Conservation (phyloP, 2,888 invertebrate species). For the Nymphalis urticae region DNA sequence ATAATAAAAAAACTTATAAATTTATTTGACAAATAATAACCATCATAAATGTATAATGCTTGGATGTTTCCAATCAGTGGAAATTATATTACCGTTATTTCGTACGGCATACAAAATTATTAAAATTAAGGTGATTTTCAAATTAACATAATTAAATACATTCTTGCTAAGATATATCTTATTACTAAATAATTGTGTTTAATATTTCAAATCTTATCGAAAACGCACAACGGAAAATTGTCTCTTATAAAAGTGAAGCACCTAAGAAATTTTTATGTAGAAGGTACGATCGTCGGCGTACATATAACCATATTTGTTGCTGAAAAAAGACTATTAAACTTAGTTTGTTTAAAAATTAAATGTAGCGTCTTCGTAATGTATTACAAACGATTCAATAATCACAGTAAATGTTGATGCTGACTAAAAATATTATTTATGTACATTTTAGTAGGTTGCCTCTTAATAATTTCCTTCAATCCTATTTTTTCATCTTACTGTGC, state of each 20-base stretch:
- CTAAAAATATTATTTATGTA: neutral
- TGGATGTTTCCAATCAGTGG: conserved; percentile 6
- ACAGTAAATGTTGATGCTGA: no score
- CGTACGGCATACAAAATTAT: neutral
- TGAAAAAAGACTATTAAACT: no score
- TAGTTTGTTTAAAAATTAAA: no score
- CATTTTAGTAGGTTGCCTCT: conserved; percentile 26
- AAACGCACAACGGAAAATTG: neutral
- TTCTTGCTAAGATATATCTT: conserved; percentile 3
- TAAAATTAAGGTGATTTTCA: neutral
- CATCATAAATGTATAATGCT: conserved; percentile 3
- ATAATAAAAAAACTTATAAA: neutral
- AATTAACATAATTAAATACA: conserved; percentile 3
- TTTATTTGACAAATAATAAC: conserved; percentile 17
- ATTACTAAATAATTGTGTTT: neutral
- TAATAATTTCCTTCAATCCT: conserved; percentile 24
- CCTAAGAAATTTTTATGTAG: no score
- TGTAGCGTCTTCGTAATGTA: no score
- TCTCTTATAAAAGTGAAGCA: no score
- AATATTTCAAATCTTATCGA: neutral
- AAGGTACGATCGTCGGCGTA: neutral
- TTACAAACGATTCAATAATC: neutral
- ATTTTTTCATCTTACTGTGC: conserved; percentile 27
- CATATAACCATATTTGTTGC: neutral
- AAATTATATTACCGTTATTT: conserved; percentile 16